Conservation (phyloP, 2,888 invertebrate genomes). For the Mechanitis messenoides region DNA sequence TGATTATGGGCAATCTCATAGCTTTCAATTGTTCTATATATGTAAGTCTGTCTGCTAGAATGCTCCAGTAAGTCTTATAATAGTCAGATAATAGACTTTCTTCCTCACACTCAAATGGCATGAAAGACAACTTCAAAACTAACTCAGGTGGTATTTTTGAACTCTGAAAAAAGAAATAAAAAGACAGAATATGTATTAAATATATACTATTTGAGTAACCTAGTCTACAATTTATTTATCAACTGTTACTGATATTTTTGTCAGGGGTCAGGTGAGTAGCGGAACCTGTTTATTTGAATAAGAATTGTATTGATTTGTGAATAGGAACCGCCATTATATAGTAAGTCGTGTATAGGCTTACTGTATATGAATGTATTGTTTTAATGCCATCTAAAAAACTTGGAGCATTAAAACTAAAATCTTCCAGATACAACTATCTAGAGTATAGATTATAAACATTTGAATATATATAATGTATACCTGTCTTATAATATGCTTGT, state of each 20-base stretch:
- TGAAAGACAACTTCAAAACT: constrained; percentile 56
- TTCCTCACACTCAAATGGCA: constrained; percentile 54
- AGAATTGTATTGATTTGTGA: too few relatives aligned
- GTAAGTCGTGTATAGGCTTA: too few relatives aligned
- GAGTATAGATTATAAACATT: not conserved
- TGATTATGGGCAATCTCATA: constrained; percentile 39
- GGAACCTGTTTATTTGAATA: too few relatives aligned
- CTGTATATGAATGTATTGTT: too few relatives aligned
- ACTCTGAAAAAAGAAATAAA: constrained; percentile 43
- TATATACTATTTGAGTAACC: not conserved
- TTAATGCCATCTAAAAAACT: too few relatives aligned
- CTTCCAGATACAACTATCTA: too few relatives aligned
- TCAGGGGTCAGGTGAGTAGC: too few relatives aligned
- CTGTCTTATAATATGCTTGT: constrained; percentile 45
- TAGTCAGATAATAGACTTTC: constrained; percentile 48
- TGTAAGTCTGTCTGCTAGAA: constrained; percentile 50
- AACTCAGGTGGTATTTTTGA: constrained; percentile 47
- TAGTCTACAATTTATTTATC: too few relatives aligned
- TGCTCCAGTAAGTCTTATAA: constrained; percentile 61
- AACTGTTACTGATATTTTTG: too few relatives aligned
- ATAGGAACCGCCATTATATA: too few relatives aligned
- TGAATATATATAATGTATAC: constrained; percentile 32
- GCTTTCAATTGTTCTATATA: constrained; percentile 54
- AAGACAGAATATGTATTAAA: constrained; percentile 3
- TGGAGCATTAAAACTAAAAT: too few relatives aligned